phyloP scores from a whole-genome alignment of 2,888 invertebrate species.

The Meiosimyza decipiens region DNA sequence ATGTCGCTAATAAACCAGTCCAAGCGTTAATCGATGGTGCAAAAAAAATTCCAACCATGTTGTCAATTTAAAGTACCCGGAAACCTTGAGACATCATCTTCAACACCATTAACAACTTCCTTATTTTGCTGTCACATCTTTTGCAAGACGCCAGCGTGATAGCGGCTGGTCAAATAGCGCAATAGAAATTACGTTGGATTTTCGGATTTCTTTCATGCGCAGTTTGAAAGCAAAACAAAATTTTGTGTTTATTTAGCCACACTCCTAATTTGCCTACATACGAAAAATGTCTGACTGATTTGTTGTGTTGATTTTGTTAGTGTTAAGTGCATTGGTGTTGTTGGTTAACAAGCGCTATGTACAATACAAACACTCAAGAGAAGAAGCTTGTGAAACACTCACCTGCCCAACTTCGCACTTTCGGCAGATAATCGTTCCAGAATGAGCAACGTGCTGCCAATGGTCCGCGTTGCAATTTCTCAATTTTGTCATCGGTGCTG shows the following conservation, averaged over 20 bases:
- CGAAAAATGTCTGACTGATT: too few species aligned
- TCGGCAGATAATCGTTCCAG: constrained; percentile 95
- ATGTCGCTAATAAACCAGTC: too few species aligned
- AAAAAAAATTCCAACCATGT: too few species aligned
- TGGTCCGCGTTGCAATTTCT: constrained; percentile 76
- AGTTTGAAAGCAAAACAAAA: not conserved
- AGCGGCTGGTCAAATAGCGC: not conserved
- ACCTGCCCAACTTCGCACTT: constrained; percentile 81
- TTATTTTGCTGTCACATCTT: too few species aligned
- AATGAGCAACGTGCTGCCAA: constrained; percentile 91
- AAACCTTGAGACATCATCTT: too few species aligned
- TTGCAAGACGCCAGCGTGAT: too few species aligned
- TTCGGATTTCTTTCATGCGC: not conserved
- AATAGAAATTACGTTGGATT: not conserved
- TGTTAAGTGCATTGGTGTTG: constrained; percentile 10
- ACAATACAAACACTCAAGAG: too few species aligned
- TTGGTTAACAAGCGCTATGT: not conserved
- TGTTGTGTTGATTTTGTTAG: too few species aligned
- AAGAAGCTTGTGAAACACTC: constrained; percentile 48
- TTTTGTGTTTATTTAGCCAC: not conserved
- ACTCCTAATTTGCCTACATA: too few species aligned
- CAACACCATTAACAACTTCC: too few species aligned
- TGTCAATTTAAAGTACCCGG: too few species aligned
- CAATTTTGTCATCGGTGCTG: constrained; percentile 79
- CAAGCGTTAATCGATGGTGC: too few species aligned